phyloP scores from a whole-genome alignment of 1,140 invertebrate genomes.

The Saccostrea cuccullata region DNA sequence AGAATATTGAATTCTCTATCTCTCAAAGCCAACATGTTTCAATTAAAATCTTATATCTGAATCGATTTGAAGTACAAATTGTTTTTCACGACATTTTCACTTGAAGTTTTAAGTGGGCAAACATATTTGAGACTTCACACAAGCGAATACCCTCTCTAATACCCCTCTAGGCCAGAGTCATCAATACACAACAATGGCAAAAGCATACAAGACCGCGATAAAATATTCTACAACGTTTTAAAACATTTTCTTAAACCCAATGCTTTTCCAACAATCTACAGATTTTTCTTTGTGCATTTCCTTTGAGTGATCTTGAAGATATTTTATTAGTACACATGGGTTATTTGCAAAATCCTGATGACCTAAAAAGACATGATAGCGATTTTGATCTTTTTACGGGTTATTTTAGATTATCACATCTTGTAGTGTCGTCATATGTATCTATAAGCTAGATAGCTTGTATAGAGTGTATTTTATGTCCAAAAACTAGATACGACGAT shows the following conservation, averaged over 20 bases:
- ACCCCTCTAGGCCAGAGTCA: background rate
- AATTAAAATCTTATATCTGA: background rate
- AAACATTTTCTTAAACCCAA: background rate
- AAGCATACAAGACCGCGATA: background rate
- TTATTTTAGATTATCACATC: background rate
- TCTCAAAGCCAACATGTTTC: background rate
- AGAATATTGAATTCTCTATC: background rate
- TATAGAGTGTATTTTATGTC: too few relatives aligned
- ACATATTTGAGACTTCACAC: background rate
- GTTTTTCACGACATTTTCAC: background rate
- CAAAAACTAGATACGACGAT: background rate
- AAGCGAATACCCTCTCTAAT: background rate
- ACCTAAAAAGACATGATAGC: background rate
- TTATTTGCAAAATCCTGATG: slow-evolving; percentile 3
- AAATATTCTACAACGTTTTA: background rate
- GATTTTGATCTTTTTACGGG: background rate
- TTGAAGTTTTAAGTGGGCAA: background rate
- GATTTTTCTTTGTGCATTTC: background rate
- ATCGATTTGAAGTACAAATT: background rate
- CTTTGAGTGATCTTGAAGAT: background rate
- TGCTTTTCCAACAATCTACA: background rate
- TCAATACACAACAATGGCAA: background rate
- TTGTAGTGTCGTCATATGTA: background rate
- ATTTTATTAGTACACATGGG: background rate
- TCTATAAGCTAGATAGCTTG: background rate